Percentiles rank a stretch among this genome's conserved stretches.
phyloP scores from a whole-genome alignment of 2,797 vertebrate species.

The Ciconia nigra region DNA sequence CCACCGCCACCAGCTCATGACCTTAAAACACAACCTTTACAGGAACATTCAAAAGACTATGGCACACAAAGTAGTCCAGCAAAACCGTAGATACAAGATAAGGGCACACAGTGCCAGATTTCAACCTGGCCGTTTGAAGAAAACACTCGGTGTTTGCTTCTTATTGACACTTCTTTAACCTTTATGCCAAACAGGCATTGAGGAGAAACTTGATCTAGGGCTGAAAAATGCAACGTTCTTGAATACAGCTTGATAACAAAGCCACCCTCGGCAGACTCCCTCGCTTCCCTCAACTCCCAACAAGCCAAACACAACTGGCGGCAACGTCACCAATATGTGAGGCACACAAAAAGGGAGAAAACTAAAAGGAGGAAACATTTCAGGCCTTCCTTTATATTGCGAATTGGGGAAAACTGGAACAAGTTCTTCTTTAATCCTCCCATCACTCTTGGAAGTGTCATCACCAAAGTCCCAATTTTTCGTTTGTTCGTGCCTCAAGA shows the following conservation, averaged over 20 bases:
- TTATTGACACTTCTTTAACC: not conserved
- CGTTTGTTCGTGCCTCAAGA: rapidly evolving
- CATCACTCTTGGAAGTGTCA: not conserved
- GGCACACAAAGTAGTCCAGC: not conserved
- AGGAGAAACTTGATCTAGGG: not conserved
- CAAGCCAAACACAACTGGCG: not conserved
- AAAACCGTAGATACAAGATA: not conserved
- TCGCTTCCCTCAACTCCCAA: not conserved
- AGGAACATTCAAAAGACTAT: not conserved
- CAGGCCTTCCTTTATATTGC: not conserved
- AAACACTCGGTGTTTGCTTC: not conserved
- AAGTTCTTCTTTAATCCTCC: not conserved
- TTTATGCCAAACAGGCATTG: rapidly evolving
- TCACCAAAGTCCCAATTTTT: not conserved
- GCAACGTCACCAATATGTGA: rapidly evolving
- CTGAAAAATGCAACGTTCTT: not conserved
- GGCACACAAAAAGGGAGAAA: not conserved
- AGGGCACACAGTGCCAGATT: rapidly evolving
- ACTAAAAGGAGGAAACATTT: not conserved
- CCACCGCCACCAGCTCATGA: not conserved
- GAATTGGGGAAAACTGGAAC: not conserved
- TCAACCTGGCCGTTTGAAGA: not conserved
- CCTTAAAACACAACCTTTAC: not conserved
- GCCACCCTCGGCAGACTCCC: not conserved
- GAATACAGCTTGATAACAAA: rapidly evolving